Conservation (phyloP, 2,888 invertebrate species). For the Perdita meconis region DNA sequence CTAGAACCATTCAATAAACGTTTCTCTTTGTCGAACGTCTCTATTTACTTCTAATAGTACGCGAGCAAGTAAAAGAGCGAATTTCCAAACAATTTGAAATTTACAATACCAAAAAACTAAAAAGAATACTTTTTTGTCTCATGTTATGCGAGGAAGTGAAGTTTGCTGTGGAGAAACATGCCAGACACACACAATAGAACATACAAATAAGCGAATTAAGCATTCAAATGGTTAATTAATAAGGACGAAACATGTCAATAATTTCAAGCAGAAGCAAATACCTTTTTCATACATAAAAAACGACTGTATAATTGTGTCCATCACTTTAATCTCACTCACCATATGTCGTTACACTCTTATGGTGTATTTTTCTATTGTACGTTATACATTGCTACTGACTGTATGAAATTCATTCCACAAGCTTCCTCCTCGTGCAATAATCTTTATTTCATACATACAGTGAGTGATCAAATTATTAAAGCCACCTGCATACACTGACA, state of each 20-base stretch:
- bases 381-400: slow-evolving; percentile 29
- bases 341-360: slow-evolving; percentile 46
- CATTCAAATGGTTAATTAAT: slow-evolving; percentile 25
- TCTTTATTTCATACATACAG: no score
- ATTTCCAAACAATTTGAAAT: slow-evolving; percentile 21
- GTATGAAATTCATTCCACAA: slow-evolving; percentile 12
- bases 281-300: slow-evolving; percentile 61
- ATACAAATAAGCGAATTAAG: slow-evolving; percentile 39
- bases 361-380: slow-evolving; percentile 38
- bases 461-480: no score
- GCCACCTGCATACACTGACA: no score
- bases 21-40: slow-evolving; percentile 18
- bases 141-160: slow-evolving; percentile 78
- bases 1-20: slow-evolving; percentile 20
- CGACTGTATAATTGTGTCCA: slow-evolving; percentile 82
- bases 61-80: slow-evolving; percentile 22
- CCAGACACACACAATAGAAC: slow-evolving; percentile 56
- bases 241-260: slow-evolving; percentile 64
- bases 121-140: slow-evolving; percentile 59
- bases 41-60: slow-evolving; percentile 31
- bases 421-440: no score
- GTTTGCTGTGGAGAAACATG: slow-evolving; percentile 82
- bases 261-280: slow-evolving; percentile 78
- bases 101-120: slow-evolving; percentile 40
- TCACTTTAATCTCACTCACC: slow-evolving; percentile 57